A percentile compares a stretch with the other conserved stretches of the same genome.
Evolutionary conservation across 2,888 invertebrate genomes (phyloP).

Genomic region (Noctua janthe): DNA sequence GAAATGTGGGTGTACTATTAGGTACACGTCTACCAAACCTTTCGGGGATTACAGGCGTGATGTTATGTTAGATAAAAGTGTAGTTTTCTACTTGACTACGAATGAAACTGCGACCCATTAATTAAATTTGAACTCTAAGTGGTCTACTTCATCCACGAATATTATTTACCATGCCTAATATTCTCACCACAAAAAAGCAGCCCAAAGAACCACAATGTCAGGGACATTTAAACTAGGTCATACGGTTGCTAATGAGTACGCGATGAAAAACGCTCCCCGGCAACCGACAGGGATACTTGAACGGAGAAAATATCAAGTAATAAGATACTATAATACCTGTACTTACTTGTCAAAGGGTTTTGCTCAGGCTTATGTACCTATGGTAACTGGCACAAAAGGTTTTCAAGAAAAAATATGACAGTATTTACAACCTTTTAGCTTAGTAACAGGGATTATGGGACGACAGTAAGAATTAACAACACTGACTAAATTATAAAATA

Average conservation of each 20-base stretch:
- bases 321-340: slow-evolving; percentile 10
- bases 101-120: no score
- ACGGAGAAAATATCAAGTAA: slow-evolving; percentile 23
- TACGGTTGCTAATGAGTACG: slow-evolving; percentile 36
- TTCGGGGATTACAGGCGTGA: not conserved
- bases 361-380: not conserved
- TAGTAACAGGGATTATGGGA: not conserved
- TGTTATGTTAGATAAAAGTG: not conserved
- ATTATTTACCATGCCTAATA: not conserved
- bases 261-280: slow-evolving; percentile 29
- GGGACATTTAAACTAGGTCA: slow-evolving; percentile 46
- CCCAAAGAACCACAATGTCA: slow-evolving; percentile 35
- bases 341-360: slow-evolving; percentile 20
- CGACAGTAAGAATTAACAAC: not conserved
- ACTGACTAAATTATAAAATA: not conserved
- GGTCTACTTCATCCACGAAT: not conserved
- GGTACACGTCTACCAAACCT: not conserved
- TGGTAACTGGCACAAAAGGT: not conserved
- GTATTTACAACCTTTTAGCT: not conserved
- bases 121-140: no score
- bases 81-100: not conserved
- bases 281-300: slow-evolving; percentile 33
- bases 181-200: not conserved
- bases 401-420: not conserved
- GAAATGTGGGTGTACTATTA: no score